Base-by-base conservation (phyloP, 1,140 invertebrate species). In the Lineus longissimus region DNA sequence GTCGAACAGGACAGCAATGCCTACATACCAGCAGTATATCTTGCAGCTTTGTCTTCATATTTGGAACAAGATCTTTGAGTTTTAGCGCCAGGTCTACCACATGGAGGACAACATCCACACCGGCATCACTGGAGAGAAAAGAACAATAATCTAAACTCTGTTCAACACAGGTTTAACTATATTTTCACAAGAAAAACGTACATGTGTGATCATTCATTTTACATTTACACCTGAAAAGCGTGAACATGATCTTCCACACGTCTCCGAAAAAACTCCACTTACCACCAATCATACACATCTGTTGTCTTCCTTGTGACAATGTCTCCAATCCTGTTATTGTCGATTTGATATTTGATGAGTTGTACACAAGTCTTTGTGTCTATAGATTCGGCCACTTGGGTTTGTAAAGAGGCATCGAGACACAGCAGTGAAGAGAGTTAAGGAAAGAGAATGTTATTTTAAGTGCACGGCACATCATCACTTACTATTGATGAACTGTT, bases 61-160 rank as follows among this genome's bases (percentile, higher is more conserved):
- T 51, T 7, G 63, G 60, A 9, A 69, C 62, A 41, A 61, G 57
- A 41, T 69, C 69, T 23, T 56, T 58, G 2, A 74, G 45, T 63
- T 70, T 72, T 19, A 68, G 62, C 65, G 76, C 68, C 33, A 76
- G 58, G 22, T 75, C 69, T 27, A 76, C 51, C 17, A 62, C 41
- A 59, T 70, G 65, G 45, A 77, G 61, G 11, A 74, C 73, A 19
- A 75, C 59, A 22, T 74, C 68, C 31, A 75, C 69, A 22, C 73
- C 76, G n/a, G 60, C 61, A 17, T 63, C 64, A 69, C 76, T 77
- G 66, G 19, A 70, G 65, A 19, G 40, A 67, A 15, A 33, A 41
- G 17, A n/a, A 1, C 19, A 11, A 22, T 11, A 27, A 9, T 19
- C 13, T 51, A 19, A 61, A 45, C 1, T 54, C 1, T 19, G 6